Percentiles rank a stretch among this genome's conserved stretches.
Evolutionary conservation across 1,140 invertebrate genomes (phyloP).

Genomic region (Drosophila nebulosa): DNA sequence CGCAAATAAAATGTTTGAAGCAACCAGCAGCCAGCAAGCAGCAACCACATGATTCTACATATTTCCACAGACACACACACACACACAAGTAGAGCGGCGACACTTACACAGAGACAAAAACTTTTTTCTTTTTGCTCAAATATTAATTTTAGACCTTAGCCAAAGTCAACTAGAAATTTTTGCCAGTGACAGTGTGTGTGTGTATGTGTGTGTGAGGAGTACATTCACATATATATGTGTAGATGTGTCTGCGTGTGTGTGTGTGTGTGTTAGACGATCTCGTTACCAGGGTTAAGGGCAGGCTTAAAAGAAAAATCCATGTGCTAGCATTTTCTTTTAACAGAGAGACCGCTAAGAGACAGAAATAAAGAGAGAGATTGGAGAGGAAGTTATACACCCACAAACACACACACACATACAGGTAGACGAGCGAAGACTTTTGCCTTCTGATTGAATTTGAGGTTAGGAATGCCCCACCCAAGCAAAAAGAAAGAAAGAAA

Average conservation of each 20-base stretch:
- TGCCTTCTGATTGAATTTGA: slow-evolving; percentile 60
- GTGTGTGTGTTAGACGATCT: slow-evolving; percentile 26
- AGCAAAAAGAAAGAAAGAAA: slow-evolving; percentile 45
- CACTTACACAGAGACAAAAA: slow-evolving; percentile 23
- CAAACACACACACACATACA: slow-evolving; percentile 29
- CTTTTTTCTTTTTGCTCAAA: slow-evolving; percentile 68
- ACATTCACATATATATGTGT: not conserved
- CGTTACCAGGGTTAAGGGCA: slow-evolving; percentile 70
- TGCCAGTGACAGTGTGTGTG: slow-evolving; percentile 43
- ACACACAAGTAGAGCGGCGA: slow-evolving; percentile 4
- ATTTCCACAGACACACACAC: slow-evolving; percentile 51
- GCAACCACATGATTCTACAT: slow-evolving; percentile 70
- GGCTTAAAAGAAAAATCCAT: slow-evolving; percentile 57
- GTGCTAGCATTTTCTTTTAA: slow-evolving; percentile 53
- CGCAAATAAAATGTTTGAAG: slow-evolving; percentile 61
- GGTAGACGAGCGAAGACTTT: slow-evolving; percentile 36
- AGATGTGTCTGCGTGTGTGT: slow-evolving; percentile 18
- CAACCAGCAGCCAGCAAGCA: slow-evolving; percentile 18
- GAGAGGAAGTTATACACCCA: slow-evolving; percentile 22
- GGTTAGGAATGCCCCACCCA: slow-evolving; percentile 79
- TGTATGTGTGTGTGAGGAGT: slow-evolving; percentile 28
- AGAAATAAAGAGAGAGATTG: slow-evolving; percentile 4
- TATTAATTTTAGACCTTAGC: slow-evolving; percentile 71
- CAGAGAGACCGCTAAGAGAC: not conserved
- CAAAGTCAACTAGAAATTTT: slow-evolving; percentile 23